Base-by-base conservation (phyloP, 2,888 invertebrate genomes). In the Emmelina monodactyla region DNA sequence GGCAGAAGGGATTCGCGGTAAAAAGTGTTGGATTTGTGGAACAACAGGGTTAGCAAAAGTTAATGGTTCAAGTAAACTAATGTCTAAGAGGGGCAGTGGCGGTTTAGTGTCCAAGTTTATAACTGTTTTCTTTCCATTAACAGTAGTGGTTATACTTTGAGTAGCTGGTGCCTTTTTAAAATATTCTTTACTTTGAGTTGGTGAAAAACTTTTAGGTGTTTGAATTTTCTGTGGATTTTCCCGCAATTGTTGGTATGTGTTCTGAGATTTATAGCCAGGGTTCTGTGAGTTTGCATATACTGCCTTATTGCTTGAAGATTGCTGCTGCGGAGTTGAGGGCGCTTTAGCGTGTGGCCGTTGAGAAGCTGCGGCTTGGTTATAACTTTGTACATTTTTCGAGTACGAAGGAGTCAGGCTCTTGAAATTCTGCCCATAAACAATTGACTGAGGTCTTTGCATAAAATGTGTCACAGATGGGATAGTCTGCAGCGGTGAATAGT, bases 21-120 rank as follows among this genome's bases (percentile, higher is more conserved):
- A 56, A 45, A 61, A 79, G 44, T 79, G 78, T 52, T 80, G 80
- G 25, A 76, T 62, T 64, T 79, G 80, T 7, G 79, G 72, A 11
- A 79, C 80, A 16, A 80, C 47, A 3, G 81, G 76, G 44, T 78
- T 79, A 2, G 55, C 65, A 44, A 80, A 81, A 5, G 65, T 69
- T 39, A 80, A 50, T 3, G 80, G 80, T 42, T 79, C 71, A 22
- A 76, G 53, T 31, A 78, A 65, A 39, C 59, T 71, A 16, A 80
- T 53, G 37, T 79, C 72, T 32, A 80, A 41, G 2, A 76, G 49
- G 28, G 71, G 75, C 3, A 78, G 32, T 3, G 62, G 53, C 2
- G 72, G 73, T 37, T 70, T 62, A 2, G 69, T 70, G 33, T 66
- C 55, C 32, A 76, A 46, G 38, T 67, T 62, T 13, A 72, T 55